Percentiles rank a stretch among this genome's conserved stretches.
phyloP scores from a whole-genome alignment of 2,888 invertebrate genomes.

The Leptopilina myrica region DNA sequence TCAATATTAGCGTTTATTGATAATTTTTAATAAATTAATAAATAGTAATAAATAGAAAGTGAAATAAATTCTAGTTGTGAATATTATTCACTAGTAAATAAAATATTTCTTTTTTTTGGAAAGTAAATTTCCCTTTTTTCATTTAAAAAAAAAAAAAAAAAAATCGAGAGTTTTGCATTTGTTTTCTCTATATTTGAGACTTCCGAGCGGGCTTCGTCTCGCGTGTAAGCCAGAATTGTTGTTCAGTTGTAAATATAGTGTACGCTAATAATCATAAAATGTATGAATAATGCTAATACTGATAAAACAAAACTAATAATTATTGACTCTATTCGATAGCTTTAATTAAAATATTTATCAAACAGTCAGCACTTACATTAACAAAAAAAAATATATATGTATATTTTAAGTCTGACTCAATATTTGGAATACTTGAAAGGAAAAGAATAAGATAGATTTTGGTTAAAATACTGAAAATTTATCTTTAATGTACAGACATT shows the following conservation, averaged over 20 bases:
- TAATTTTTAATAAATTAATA: no score
- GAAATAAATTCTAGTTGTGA: no score
- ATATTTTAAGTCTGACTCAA: constrained; percentile 31
- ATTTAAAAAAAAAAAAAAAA: background rate
- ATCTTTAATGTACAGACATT: constrained; percentile 27
- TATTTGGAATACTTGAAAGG: background rate
- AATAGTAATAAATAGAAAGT: no score
- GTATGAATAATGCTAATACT: constrained; percentile 69
- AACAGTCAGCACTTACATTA: constrained; percentile 43
- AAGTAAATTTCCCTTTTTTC: constrained; percentile 43
- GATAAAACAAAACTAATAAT: constrained; percentile 61
- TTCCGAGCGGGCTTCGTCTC: constrained; percentile 24
- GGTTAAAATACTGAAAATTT: constrained; percentile 42
- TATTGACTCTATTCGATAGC: constrained; percentile 71
- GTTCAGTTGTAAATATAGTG: constrained; percentile 74
- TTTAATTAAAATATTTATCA: constrained; percentile 62
- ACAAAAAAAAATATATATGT: constrained; percentile 25
- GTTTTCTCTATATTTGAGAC: constrained; percentile 42
- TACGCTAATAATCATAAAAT: constrained; percentile 68
- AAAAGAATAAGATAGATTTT: constrained; percentile 3
- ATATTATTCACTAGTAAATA: background rate
- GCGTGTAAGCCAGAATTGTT: constrained; percentile 64
- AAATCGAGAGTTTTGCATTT: constrained; percentile 51
- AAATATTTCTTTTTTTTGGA: background rate
- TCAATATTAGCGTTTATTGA: no score